phyloP scores from a whole-genome alignment of 1,140 invertebrate species.

The Hyles vespertilio region DNA sequence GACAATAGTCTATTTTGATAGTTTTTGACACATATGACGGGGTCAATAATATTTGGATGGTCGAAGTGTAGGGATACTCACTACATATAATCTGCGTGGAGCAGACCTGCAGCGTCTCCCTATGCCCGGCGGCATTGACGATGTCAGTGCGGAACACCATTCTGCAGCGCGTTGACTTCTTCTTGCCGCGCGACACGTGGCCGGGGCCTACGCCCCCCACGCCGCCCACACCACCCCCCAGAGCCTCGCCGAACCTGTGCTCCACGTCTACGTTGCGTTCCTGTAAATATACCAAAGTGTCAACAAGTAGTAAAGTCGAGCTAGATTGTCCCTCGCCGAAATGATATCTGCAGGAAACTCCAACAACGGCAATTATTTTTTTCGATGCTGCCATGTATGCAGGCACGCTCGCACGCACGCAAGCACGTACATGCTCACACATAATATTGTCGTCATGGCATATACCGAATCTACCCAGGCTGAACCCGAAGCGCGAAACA shows the following conservation, averaged over 20 bases:
- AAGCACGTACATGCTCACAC: no score
- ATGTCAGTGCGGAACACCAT: slow-evolving; percentile 94
- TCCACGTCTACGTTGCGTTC: slow-evolving; percentile 98
- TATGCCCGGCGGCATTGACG: slow-evolving; percentile 82
- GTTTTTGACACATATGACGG: no score
- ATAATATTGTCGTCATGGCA: no score
- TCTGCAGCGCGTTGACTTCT: slow-evolving; percentile 95
- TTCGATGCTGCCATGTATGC: no score
- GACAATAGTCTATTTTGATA: background rate
- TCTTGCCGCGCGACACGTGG: slow-evolving; percentile 88
- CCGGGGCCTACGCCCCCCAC: slow-evolving; percentile 68
- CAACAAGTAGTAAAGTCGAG: no score
- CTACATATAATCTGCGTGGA: slow-evolving; percentile 97
- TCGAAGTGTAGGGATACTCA: slow-evolving; percentile 77
- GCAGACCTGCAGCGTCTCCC: slow-evolving; percentile 92
- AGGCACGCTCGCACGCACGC: no score
- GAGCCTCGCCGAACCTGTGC: slow-evolving; percentile 87
- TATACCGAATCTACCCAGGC: no score
- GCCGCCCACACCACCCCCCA: slow-evolving; percentile 58
- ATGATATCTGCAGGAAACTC: no score
- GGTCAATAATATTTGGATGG: no score
- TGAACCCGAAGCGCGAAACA: no score
- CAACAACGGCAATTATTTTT: no score
- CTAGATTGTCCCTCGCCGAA: no score
- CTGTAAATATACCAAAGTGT: slow-evolving; percentile 75